Evolutionary conservation across 2,888 invertebrate species (phyloP).

Genomic region (Ophion ventricosus): DNA sequence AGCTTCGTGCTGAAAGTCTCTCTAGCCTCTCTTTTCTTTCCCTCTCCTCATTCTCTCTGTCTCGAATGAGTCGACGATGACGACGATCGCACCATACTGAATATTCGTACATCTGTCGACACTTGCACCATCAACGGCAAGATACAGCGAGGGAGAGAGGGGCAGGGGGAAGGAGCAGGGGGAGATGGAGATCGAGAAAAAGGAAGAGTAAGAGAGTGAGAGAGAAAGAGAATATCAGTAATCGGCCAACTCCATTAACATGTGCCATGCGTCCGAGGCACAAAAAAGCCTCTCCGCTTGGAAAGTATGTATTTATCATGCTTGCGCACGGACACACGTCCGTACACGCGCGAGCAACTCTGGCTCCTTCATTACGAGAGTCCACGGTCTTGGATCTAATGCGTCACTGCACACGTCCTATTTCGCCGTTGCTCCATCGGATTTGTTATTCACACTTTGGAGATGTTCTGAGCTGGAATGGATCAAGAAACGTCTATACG

Average conservation of each 20-base stretch:
- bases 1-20: not conserved
- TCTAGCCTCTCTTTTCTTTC: slow-evolving; percentile 10
- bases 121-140: slow-evolving; percentile 58
- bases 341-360: slow-evolving; percentile 1
- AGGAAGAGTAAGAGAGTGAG: not conserved
- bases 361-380: slow-evolving; percentile 3
- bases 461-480: not conserved
- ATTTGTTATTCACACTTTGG: slow-evolving; percentile 5
- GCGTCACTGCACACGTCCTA: not conserved
- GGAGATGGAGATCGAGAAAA: slow-evolving; percentile 16
- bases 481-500: not conserved
- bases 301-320: slow-evolving; percentile 45
- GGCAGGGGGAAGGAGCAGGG: not conserved
- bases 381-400: slow-evolving; percentile 1
- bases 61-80: slow-evolving; percentile 50
- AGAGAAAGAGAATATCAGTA: slow-evolving; percentile 25
- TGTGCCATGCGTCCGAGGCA: slow-evolving; percentile 59
- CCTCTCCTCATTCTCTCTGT: slow-evolving; percentile 29
- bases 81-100: slow-evolving; percentile 26
- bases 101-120: slow-evolving; percentile 56
- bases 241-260: slow-evolving; percentile 62
- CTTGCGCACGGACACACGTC: not conserved
- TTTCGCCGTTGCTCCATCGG: slow-evolving; percentile 11
- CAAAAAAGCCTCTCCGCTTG: slow-evolving; percentile 45
- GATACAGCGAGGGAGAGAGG: slow-evolving; percentile 5